A percentile compares a stretch with the other conserved stretches of the same genome.
phyloP scores from a whole-genome alignment of 2,113 vertebrate genomes.

The Aspidoscelis tigris region DNA sequence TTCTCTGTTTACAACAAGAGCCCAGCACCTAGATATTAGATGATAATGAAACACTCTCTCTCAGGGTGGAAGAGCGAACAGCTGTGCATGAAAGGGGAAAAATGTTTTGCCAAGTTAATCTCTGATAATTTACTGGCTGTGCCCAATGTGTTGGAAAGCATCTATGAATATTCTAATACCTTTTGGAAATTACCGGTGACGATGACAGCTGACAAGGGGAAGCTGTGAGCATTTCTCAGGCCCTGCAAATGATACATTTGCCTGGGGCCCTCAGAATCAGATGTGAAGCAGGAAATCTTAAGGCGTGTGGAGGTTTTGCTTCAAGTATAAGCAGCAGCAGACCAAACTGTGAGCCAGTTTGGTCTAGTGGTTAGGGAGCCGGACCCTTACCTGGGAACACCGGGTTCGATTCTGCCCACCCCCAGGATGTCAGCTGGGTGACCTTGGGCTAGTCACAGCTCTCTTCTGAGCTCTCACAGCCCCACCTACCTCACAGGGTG shows the following conservation, averaged over 20 bases:
- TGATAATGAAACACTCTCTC: constrained; percentile 33
- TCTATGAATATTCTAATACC: constrained; percentile 57
- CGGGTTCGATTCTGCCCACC: too few relatives aligned
- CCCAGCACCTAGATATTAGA: constrained; percentile 39
- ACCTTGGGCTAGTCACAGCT: too few relatives aligned
- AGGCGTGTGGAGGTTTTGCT: too few relatives aligned
- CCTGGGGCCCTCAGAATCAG: constrained; percentile 28
- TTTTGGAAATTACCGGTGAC: constrained; percentile 54
- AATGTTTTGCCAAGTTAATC: constrained; percentile 63
- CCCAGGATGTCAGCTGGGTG: too few relatives aligned
- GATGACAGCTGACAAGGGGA: constrained; percentile 29
- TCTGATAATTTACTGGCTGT: constrained; percentile 59
- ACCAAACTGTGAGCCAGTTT: too few relatives aligned
- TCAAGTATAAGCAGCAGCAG: too few relatives aligned
- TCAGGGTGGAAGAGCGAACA: constrained; percentile 50
- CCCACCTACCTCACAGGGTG: too few relatives aligned
- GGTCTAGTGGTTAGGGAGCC: too few relatives aligned
- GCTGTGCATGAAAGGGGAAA: constrained; percentile 55
- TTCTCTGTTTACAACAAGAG: constrained; percentile 12
- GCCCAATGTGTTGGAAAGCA: constrained; percentile 58
- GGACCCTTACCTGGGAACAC: too few relatives aligned
- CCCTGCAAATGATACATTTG: constrained; percentile 34
- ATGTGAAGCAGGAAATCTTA: neutral
- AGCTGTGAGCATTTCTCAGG: constrained; percentile 28
- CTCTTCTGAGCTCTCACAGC: too few relatives aligned